These are phyloP conservation scores for Lycia hirtaria DNA, from an alignment of 2,888 invertebrate genomes.

Conservation along the genomic window DNA sequence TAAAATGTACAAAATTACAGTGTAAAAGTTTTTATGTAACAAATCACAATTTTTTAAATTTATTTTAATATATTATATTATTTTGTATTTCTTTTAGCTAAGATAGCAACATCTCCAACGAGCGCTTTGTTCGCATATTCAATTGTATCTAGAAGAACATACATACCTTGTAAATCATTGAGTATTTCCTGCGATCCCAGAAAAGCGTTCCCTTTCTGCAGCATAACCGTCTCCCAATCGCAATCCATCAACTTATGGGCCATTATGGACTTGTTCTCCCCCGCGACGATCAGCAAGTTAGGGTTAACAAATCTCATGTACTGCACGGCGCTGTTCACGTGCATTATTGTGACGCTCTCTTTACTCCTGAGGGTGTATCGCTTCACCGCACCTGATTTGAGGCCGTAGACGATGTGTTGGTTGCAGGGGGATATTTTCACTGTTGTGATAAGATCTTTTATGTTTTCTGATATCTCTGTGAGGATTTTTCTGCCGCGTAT, in stretches of 20 bases:
- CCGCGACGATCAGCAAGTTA: conserved; percentile 69
- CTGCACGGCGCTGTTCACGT: conserved; percentile 70
- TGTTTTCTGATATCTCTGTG: conserved; percentile 71
- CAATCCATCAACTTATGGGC: conserved; percentile 59
- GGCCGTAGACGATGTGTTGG: conserved; percentile 79
- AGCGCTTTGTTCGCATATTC: background rate
- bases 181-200: conserved; percentile 79
- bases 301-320: conserved; percentile 71
- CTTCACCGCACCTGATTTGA: conserved; percentile 72
- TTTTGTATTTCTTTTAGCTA: too few relatives aligned
- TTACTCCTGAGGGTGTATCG: conserved; percentile 72
- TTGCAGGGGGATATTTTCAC: conserved; percentile 81
- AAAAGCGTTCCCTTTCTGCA: conserved; percentile 67
- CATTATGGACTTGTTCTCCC: conserved; percentile 74
- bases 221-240: conserved; percentile 73
- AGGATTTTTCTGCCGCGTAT: conserved; percentile 75
- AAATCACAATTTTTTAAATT: too few relatives aligned
- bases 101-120: too few relatives aligned
- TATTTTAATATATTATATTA: too few relatives aligned
- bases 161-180: conserved; percentile 72
- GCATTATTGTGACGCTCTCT: conserved; percentile 64
- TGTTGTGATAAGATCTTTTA: conserved; percentile 73
- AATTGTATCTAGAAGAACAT: background rate
- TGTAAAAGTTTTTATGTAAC: too few relatives aligned
- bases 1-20: too few relatives aligned